Evolutionary conservation across 2,797 vertebrate species (phyloP).

Genomic region (Dromococcyx pavoninus): DNA sequence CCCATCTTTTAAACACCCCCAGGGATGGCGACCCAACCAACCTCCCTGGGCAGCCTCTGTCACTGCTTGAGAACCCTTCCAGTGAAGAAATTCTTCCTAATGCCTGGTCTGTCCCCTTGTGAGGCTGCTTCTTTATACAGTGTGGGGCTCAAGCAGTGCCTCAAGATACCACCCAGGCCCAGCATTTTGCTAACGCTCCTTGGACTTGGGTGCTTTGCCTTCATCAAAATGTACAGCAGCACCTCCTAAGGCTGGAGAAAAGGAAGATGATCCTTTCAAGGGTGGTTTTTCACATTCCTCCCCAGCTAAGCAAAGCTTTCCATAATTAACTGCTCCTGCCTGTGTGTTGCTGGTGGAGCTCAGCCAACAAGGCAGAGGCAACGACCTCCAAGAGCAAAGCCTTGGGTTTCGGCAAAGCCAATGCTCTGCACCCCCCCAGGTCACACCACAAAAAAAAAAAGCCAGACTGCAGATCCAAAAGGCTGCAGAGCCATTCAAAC

Average conservation of each 20-base stretch:
- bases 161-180: accelerated
- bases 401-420: neutral
- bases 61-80: no score
- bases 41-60: no score
- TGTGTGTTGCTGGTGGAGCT: neutral
- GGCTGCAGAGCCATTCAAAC: conserved; percentile 25
- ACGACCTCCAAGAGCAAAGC: neutral
- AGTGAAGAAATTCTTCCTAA: no score
- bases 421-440: neutral
- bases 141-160: accelerated
- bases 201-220: neutral
- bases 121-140: neutral
- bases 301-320: neutral
- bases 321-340: neutral
- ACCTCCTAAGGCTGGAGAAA: neutral
- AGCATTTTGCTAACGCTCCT: neutral
- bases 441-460: neutral
- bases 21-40: no score
- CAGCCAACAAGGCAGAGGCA: neutral
- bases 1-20: no score
- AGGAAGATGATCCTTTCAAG: conserved; percentile 16
- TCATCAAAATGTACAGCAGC: conserved; percentile 45
- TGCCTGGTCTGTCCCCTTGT: no score
- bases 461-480: neutral
- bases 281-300: neutral